These are phyloP conservation scores for Lydus trimaculatus DNA, from an alignment of 2,888 invertebrate species.

Conservation along the genomic window DNA sequence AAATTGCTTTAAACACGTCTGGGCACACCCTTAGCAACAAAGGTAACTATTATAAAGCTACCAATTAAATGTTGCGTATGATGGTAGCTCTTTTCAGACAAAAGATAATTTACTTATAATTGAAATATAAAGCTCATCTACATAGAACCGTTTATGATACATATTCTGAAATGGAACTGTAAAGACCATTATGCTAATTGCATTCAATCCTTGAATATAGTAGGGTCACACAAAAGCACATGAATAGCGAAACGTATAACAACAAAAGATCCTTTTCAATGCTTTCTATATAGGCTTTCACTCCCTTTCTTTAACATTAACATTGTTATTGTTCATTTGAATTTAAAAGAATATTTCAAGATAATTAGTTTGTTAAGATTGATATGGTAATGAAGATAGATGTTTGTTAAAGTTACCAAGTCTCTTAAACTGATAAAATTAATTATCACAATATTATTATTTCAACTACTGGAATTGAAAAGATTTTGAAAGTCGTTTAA, in stretches of 20 bases:
- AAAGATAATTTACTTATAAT: neutral
- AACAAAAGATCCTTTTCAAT: conserved; percentile 18
- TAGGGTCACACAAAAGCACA: conserved; percentile 10
- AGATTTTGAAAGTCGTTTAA: too few species aligned
- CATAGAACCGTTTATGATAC: neutral
- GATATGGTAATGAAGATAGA: neutral
- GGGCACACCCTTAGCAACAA: too few species aligned
- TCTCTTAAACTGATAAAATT: too few species aligned
- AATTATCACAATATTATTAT: too few species aligned
- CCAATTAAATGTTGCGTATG: too few species aligned
- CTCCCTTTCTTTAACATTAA: conserved; percentile 3
- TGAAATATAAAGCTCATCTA: neutral
- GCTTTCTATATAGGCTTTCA: conserved; percentile 4
- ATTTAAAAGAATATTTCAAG: conserved; percentile 17
- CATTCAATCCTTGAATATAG: conserved; percentile 15
- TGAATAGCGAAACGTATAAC: conserved; percentile 3
- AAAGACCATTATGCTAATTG: conserved; percentile 23
- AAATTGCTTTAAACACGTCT: too few species aligned
- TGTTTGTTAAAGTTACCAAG: too few species aligned
- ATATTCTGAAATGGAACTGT: neutral
- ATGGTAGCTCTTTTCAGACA: neutral
- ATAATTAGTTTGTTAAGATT: conserved; percentile 10
- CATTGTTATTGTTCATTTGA: conserved; percentile 18
- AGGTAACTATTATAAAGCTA: too few species aligned
- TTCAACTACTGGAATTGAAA: too few species aligned